Base-by-base conservation (phyloP, 2,888 invertebrate genomes). In the Lucinisca nassula region DNA sequence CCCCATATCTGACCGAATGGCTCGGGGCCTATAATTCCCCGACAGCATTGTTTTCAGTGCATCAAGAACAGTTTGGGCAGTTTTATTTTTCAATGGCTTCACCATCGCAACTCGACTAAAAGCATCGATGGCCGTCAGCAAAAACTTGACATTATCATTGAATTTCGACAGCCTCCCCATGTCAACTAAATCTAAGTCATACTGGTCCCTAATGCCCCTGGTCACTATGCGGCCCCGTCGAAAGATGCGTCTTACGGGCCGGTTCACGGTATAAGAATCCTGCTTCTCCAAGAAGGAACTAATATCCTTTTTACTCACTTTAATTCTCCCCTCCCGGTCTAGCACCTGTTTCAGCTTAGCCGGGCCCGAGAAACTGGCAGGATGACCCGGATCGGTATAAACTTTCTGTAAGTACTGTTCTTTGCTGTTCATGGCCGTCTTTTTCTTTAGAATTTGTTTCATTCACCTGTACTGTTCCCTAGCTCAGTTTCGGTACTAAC, bases 61-160 rank as follows among this genome's bases (percentile, higher is more conserved):
- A 24, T 38, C 38, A 4, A 73, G 38, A 40, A 73, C 73, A 10
- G 73, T 30, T 3, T 73, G 24, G 1, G 73, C 73, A 10, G 10
- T 73, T 37, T 73, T 73, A n/a, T 73, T 10, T 37, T 73, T 73
- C n/a, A 73, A 21, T 21, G 73, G 37, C 37, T 37, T 51, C 6
- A 38, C 73, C 73, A 73, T 73, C 3, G 73, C 73, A 24, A 73
- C 73, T 6, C 73, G 73, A 38, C 38, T 73, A n/a, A 73, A 73
- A 4, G 40, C 38, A 30, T 73, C 73, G 1, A 73, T 24, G n/a
- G 73, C 35, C 27, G 40, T 40, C 4, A 73, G 73, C 38, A 73
- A 40, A 73, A 73, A 73, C n/a, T 37, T 73, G 14, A 73, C 30
- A 14, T 38, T 40, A 8, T 73, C 73, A n/a, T 73, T 73, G 27